A percentile compares a stretch with the other conserved stretches of the same genome.
These are phyloP conservation scores for Baccha elongata DNA, from an alignment of 2,888 invertebrate species.

Conservation along the genomic window DNA sequence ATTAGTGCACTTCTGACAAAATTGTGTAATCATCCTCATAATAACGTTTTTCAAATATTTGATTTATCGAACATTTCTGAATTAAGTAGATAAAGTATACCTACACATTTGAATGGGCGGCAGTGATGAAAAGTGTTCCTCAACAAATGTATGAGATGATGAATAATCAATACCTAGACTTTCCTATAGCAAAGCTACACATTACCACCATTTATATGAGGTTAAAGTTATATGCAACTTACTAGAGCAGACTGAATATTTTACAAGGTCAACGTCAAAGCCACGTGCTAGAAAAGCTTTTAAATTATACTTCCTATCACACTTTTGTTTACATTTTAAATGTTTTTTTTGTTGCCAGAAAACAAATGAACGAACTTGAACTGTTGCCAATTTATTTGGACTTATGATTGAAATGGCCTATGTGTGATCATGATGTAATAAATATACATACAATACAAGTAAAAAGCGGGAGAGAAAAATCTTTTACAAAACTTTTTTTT, in stretches of 20 bases:
- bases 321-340: conserved; percentile 40
- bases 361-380: neutral
- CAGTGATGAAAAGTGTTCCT: too few species aligned
- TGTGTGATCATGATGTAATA: neutral
- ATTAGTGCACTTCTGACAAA: too few species aligned
- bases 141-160: too few species aligned
- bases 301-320: conserved; percentile 20
- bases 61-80: conserved; percentile 28
- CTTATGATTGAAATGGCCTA: neutral
- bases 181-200: neutral
- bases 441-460: too few species aligned
- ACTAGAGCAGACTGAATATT: neutral
- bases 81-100: neutral
- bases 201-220: too few species aligned
- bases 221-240: neutral
- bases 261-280: conserved; percentile 34
- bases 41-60: neutral
- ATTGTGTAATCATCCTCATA: conserved; percentile 1
- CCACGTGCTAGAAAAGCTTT: conserved; percentile 55
- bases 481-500: neutral
- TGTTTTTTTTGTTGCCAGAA: neutral
- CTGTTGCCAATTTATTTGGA: conserved; percentile 29
- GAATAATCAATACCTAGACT: neutral
- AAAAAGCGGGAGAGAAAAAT: neutral
- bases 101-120: neutral